Conservation (phyloP, 2,888 invertebrate species). For the Leptothorax acervorum region DNA sequence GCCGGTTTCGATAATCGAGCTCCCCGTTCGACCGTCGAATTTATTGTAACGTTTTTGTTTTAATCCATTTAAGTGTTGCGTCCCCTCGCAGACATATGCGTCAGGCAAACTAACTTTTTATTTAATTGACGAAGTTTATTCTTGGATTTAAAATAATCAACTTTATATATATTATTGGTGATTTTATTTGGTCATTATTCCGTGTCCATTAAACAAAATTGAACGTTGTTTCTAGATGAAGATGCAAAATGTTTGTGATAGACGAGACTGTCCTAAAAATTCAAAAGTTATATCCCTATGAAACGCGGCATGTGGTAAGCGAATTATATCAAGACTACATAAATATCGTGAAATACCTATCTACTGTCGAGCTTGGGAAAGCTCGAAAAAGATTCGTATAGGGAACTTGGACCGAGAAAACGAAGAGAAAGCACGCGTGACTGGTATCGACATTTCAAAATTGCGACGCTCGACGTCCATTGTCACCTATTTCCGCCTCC, state of each 20-base stretch:
- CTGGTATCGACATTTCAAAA: conserved; percentile 83
- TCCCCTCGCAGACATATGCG: neutral
- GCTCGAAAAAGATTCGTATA: conserved; percentile 38
- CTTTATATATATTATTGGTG: neutral
- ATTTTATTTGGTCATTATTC: neutral
- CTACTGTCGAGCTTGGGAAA: conserved; percentile 37
- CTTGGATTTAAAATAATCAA: neutral
- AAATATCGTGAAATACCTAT: conserved; percentile 35
- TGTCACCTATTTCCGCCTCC: conserved; percentile 75
- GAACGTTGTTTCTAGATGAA: neutral
- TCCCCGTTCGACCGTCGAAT: conserved; percentile 8
- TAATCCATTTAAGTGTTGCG: conserved; percentile 13
- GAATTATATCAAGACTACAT: conserved; percentile 66
- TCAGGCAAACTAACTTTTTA: neutral
- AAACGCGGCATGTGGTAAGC: neutral
- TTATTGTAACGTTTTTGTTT: conserved; percentile 28
- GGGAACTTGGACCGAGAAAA: neutral
- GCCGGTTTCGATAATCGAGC: conserved; percentile 41
- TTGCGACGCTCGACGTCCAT: conserved; percentile 81
- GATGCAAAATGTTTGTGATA: neutral
- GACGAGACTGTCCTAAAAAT: neutral
- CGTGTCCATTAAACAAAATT: neutral
- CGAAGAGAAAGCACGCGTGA: conserved; percentile 62
- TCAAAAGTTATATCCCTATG: neutral
- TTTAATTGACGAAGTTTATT: conserved; percentile 12